Conservation (phyloP, 2,888 invertebrate species). For the Agrotis ipsilon region DNA sequence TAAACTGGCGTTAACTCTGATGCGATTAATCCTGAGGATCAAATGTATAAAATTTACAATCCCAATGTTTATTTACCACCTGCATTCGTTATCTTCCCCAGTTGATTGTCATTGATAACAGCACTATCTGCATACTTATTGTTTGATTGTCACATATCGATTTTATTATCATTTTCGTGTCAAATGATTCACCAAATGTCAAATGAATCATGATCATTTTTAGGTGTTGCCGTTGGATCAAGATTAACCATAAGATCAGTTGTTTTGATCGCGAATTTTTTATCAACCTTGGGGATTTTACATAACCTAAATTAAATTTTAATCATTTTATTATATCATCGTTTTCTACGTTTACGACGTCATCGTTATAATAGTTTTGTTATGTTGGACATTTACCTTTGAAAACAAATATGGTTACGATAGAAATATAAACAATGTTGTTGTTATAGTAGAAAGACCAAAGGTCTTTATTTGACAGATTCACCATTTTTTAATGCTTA, state of each 20-base stretch:
- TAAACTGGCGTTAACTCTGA: not conserved
- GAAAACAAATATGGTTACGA: not conserved
- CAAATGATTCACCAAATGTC: conserved; percentile 27
- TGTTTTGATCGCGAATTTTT: conserved; percentile 33
- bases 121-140: conserved; percentile 15
- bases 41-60: not conserved
- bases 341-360: conserved; percentile 8
- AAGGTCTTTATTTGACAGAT: not conserved
- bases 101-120: conserved; percentile 35
- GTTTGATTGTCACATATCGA: conserved; percentile 25
- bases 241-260: not conserved
- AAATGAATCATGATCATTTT: conserved; percentile 30
- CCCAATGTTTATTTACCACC: conserved; percentile 1
- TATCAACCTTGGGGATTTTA: conserved; percentile 30
- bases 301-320: conserved; percentile 9
- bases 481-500: not conserved
- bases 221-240: not conserved
- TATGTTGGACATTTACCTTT: conserved; percentile 22
- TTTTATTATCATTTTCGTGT: conserved; percentile 11
- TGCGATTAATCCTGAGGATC: not conserved
- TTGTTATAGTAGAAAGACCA: not conserved
- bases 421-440: not conserved
- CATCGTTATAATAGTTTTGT: not conserved
- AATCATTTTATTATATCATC: conserved; percentile 6
- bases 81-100: not conserved